Percentiles rank a stretch among this genome's conserved stretches.
phyloP scores from a whole-genome alignment of 1,140 invertebrate species.

The Drosophila parabipectinata region DNA sequence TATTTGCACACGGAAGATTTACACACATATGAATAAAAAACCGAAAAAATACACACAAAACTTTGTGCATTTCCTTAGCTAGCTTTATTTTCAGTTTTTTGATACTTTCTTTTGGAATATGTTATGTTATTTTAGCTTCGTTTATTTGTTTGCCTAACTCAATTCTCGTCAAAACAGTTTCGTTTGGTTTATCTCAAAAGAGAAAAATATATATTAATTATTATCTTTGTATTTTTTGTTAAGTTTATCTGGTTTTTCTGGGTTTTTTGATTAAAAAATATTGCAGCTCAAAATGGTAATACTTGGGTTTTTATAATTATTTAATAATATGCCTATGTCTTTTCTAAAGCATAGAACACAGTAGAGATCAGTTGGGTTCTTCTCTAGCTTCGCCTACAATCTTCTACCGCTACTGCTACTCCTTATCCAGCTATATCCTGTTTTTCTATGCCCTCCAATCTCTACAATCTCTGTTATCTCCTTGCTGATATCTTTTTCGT shows the following conservation, averaged over 20 bases:
- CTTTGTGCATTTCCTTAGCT: conserved; percentile 48
- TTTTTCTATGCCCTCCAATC: conserved; percentile 13
- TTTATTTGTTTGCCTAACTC: conserved; percentile 66
- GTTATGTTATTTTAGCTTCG: conserved; percentile 53
- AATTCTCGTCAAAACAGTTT: conserved; percentile 76
- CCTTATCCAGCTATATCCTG: conserved; percentile 16
- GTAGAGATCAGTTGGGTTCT: conserved; percentile 66
- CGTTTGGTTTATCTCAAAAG: conserved; percentile 76
- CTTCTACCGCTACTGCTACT: conserved; percentile 24
- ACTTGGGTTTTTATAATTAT: conserved; percentile 60
- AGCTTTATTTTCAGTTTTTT: conserved; percentile 65
- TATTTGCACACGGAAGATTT: conserved; percentile 77
- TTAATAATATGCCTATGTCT: conserved; percentile 44
- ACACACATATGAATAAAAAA: conserved; percentile 71
- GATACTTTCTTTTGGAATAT: conserved; percentile 50
- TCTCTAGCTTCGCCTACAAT: conserved; percentile 14
- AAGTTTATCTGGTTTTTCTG: conserved; percentile 34
- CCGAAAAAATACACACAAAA: conserved; percentile 75
- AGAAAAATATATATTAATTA: conserved; percentile 82
- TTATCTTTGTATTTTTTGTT: conserved; percentile 68
- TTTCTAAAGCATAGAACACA: conserved; percentile 63
- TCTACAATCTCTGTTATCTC: conserved; percentile 1
- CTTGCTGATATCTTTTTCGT: conserved; percentile 42
- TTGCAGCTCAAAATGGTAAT: conserved; percentile 81
- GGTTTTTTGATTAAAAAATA: conserved; percentile 77